These are phyloP conservation scores for Ceyx melanurus DNA, from an alignment of 2,113 vertebrate species.

Conservation along the genomic window DNA sequence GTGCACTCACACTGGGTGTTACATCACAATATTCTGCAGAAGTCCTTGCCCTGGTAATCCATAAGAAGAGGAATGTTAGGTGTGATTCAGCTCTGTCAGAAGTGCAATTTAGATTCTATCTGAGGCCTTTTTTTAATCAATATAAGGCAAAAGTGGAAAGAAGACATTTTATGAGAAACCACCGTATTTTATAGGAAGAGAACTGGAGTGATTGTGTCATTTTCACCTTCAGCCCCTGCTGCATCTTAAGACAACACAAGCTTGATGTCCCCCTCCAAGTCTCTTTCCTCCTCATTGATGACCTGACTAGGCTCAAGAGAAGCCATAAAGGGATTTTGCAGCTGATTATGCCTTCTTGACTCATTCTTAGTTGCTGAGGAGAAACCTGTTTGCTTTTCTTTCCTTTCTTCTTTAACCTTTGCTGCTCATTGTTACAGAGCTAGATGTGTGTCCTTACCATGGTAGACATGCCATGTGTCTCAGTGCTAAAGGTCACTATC, in stretches of 20 bases:
- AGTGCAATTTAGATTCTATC: background rate
- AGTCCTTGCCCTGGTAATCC: background rate
- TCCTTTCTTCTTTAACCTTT: background rate
- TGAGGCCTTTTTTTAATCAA: background rate
- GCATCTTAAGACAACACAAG: background rate
- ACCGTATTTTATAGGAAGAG: background rate
- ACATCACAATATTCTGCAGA: background rate
- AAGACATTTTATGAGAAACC: background rate
- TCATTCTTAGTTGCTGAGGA: background rate
- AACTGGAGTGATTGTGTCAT: background rate
- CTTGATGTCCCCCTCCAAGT: fast-evolving
- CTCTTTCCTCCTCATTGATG: background rate
- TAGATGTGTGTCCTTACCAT: background rate
- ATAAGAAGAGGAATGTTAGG: background rate
- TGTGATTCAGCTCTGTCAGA: background rate
- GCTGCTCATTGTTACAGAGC: background rate
- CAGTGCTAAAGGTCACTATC: background rate
- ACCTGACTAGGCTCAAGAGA: background rate
- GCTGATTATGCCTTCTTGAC: background rate
- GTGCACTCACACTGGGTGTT: background rate
- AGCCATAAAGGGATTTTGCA: background rate
- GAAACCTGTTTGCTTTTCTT: background rate
- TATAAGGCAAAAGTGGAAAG: background rate
- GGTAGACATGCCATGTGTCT: background rate
- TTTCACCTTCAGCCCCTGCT: background rate